These are phyloP conservation scores for Picus viridis DNA, from an alignment of 2,797 vertebrate species.

Conservation along the genomic window DNA sequence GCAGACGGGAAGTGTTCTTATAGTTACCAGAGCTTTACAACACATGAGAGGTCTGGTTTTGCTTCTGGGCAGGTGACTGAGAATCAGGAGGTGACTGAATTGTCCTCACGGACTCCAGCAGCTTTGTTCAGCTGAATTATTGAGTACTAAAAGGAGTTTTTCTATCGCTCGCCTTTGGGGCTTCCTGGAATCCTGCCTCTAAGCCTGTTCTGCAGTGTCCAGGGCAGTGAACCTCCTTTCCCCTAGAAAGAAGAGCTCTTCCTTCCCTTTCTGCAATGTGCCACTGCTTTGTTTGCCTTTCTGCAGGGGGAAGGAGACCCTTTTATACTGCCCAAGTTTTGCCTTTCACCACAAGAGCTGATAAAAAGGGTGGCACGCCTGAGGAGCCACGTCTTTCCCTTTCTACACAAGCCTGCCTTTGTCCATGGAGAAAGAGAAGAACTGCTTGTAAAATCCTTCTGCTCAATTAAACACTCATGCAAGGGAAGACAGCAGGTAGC, in stretches of 20 bases:
- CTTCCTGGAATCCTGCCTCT: background rate
- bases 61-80: background rate
- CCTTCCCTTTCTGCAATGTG: background rate
- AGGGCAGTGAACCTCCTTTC: background rate
- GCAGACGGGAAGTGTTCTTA: background rate
- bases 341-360: background rate
- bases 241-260: background rate
- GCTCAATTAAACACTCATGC: background rate
- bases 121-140: background rate
- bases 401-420: background rate
- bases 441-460: background rate
- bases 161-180: background rate
- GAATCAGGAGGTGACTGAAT: background rate
- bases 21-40: background rate
- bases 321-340: background rate
- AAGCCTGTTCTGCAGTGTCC: background rate
- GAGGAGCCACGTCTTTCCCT: background rate
- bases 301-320: background rate
- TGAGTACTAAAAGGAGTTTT: background rate
- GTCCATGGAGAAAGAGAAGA: background rate
- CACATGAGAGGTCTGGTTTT: background rate
- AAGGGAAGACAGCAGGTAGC: background rate
- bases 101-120: background rate
- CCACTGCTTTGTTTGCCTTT: background rate
- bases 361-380: background rate